Evolutionary conservation across 2,888 invertebrate genomes (phyloP).

Genomic region (Epistrophella euchroma): DNA sequence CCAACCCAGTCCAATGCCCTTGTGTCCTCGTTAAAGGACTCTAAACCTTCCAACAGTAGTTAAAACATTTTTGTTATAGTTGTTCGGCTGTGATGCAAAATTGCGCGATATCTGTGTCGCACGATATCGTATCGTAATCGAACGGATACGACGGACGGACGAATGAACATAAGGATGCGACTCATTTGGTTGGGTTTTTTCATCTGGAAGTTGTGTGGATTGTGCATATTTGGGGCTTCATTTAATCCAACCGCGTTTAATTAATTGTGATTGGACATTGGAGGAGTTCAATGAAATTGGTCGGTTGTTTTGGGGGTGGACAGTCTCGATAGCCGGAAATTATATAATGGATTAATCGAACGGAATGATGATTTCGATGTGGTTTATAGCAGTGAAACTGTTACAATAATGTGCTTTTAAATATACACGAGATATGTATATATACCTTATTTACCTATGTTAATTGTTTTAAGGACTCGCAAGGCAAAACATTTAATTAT

Average conservation of each 20-base stretch:
- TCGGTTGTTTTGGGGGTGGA: not conserved
- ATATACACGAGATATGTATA: conserved; percentile 39
- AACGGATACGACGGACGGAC: not conserved
- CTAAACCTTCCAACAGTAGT: conserved; percentile 42
- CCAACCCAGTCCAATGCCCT: conserved; percentile 28
- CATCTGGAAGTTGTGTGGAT: conserved; percentile 69
- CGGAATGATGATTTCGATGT: conserved; percentile 70
- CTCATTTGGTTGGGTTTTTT: conserved; percentile 70
- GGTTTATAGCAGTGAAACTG: conserved; percentile 64
- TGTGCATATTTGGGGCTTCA: conserved; percentile 70
- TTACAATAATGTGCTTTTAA: conserved; percentile 59
- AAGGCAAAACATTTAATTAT: conserved; percentile 57
- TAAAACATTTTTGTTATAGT: conserved; percentile 57
- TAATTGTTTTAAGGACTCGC: conserved; percentile 63
- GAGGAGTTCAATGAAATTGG: not conserved
- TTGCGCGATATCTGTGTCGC: conserved; percentile 7
- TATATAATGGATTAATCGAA: conserved; percentile 72
- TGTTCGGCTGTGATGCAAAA: conserved; percentile 14
- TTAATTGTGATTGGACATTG: conserved; percentile 63
- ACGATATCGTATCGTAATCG: conserved; percentile 5
- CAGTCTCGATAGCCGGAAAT: conserved; percentile 61
- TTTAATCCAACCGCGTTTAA: conserved; percentile 72
- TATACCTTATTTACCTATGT: not conserved
- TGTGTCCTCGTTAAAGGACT: conserved; percentile 32
- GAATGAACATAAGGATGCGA: conserved; percentile 31